phyloP scores from a whole-genome alignment of 2,888 invertebrate genomes.

The Leucophenga montana region DNA sequence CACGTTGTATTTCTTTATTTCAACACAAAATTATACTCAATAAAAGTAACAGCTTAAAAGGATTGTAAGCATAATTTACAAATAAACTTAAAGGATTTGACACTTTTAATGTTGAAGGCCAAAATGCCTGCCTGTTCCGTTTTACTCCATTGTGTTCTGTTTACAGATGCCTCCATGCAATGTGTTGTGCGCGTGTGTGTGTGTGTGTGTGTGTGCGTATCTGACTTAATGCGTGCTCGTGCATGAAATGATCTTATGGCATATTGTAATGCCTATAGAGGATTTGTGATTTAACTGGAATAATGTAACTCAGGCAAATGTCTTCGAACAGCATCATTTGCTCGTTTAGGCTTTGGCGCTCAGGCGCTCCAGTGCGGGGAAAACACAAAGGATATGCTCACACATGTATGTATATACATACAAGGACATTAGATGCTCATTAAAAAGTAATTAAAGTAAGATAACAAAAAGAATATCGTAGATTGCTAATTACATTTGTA shows the following conservation, averaged over 20 bases:
- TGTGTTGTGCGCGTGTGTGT: constrained; percentile 3
- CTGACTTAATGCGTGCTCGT: constrained; percentile 36
- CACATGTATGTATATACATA: neutral
- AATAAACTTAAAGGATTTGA: constrained; percentile 49
- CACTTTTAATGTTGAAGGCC: constrained; percentile 7
- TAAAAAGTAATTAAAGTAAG: constrained; percentile 22
- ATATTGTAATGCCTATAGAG: neutral
- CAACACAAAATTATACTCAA: constrained; percentile 60
- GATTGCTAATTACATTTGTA: constrained; percentile 13
- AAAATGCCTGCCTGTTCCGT: neutral
- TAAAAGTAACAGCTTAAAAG: constrained; percentile 61
- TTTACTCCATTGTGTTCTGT: neutral
- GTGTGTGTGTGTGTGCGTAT: constrained; percentile 12
- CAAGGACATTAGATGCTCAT: neutral
- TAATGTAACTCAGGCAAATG: constrained; percentile 37
- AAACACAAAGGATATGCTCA: no score
- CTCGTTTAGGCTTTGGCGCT: no score
- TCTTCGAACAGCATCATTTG: constrained; percentile 42
- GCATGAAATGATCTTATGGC: constrained; percentile 53
- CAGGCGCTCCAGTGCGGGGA: no score
- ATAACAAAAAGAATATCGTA: neutral
- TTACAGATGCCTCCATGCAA: neutral
- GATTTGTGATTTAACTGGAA: constrained; percentile 8
- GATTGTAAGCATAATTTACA: constrained; percentile 56
- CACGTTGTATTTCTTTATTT: constrained; percentile 45